A percentile compares a stretch with the other conserved stretches of the same genome.
These are phyloP conservation scores for Blastomussa wellsi DNA, from an alignment of 92 coral and sea anemone species.

Conservation along the genomic window DNA sequence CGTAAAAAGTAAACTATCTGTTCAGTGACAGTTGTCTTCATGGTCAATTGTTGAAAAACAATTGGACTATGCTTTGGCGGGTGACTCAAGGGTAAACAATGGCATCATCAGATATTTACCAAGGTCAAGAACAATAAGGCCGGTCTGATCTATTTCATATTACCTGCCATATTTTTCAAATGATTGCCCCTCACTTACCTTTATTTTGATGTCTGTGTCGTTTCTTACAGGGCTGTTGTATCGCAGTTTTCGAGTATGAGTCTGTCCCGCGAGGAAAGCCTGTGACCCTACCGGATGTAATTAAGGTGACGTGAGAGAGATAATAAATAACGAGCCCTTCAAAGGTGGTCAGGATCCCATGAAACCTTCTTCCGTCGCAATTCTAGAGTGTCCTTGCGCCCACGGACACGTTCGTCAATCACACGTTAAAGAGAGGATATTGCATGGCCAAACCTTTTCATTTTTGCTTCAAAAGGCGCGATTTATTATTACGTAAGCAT, in stretches of 20 bases:
- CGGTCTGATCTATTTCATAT: not conserved
- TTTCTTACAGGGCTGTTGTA: too few species aligned
- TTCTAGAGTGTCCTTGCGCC: too few species aligned
- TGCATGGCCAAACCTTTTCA: too few species aligned
- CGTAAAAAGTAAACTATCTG: not conserved
- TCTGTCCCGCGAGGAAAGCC: not conserved
- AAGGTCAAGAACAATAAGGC: not conserved
- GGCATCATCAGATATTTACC: not conserved
- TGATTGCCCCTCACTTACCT: not conserved
- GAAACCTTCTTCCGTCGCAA: too few species aligned
- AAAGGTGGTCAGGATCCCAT: too few species aligned
- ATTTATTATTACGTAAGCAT: too few species aligned
- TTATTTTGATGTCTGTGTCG: not conserved
- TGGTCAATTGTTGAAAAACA: too few species aligned
- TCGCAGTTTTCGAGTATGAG: too few species aligned
- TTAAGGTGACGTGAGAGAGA: not conserved
- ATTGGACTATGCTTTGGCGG: not conserved
- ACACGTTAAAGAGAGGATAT: too few species aligned
- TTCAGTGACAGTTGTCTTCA: not conserved
- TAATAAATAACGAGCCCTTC: not conserved
- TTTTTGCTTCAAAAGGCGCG: too few species aligned
- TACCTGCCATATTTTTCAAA: not conserved
- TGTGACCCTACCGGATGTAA: conserved; percentile 2
- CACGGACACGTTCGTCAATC: too few species aligned
- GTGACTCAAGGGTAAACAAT: not conserved